Evolutionary conservation across 2,113 vertebrate genomes (phyloP), one percentile per base, ranked within the genome.

Genomic region (Heterotis niloticus): DNA sequence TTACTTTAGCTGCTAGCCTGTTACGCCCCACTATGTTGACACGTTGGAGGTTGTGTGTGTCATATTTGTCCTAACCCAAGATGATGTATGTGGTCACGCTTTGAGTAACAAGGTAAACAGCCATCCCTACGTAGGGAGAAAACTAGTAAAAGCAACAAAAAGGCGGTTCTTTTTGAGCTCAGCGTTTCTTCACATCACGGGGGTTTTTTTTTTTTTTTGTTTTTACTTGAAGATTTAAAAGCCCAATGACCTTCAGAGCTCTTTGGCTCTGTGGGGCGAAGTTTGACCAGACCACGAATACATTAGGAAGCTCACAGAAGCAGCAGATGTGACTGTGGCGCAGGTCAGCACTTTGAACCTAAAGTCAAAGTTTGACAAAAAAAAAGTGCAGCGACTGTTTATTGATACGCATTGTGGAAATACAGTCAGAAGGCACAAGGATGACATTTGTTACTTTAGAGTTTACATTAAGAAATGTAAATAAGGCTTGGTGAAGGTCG

Each of bases 401-500:
- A 88, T 90, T 87, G 87, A 83, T 79, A 75, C 71, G 83, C 69
- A 10, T 10, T 85, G 83, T 79, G 83, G 86, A 89, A 87, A 89
- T 86, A 79, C 80, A 85, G 89, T 88, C 89, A 78, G 59, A 78
- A 88, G 89, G 85, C 87, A 78, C 28, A 78, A 82, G 82, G 81
- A 82, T 88, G 90, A 91, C 91, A 90, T 89, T 93, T 90, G 88
- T 91, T 88, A 83, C 79, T 88, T 90, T 89, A 89, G 87, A 88
- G 90, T 86, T 85, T 83, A 78, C 34, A 86, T 86, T 85, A 82
- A 82, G 51, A 91, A 87, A 90, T 91, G 88, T 86, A 88, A 92
- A 92, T 92, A 86, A 91, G 88, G 85, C 75, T 81, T 83, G 83
- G 87, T 87, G 83, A 85, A 86, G 89, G 90, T 28, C n/a, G 23